These are phyloP conservation scores for Heteromurus nitidus DNA, from an alignment of 2,888 invertebrate species.

Conservation along the genomic window DNA sequence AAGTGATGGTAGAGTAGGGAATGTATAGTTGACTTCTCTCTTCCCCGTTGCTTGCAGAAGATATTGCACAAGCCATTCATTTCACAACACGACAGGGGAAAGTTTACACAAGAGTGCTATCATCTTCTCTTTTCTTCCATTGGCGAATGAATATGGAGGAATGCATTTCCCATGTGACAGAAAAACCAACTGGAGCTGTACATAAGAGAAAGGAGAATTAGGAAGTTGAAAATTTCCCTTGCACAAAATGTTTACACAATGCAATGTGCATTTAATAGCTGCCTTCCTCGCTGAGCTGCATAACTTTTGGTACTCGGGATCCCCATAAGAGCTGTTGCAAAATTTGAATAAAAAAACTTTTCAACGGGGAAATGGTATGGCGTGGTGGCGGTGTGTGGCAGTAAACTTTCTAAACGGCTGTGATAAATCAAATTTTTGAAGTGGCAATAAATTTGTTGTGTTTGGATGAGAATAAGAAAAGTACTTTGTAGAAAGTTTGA, in stretches of 20 bases:
- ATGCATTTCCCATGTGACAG: conserved; percentile 39
- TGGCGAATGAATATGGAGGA: background rate
- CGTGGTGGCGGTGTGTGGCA: background rate
- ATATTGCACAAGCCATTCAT: background rate
- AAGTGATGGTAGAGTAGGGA: too few relatives aligned
- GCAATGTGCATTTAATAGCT: conserved; percentile 3
- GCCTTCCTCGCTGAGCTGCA: background rate
- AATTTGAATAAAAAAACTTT: background rate
- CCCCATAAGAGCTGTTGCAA: background rate
- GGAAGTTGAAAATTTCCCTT: conserved; percentile 14
- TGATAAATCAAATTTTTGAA: conserved; percentile 1
- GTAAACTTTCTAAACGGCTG: background rate
- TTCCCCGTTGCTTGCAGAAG: background rate
- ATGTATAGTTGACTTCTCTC: background rate
- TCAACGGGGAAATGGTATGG: too few relatives aligned
- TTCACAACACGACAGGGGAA: background rate
- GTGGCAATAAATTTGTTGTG: background rate
- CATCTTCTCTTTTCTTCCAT: too few relatives aligned
- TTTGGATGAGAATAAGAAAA: background rate
- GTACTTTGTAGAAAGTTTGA: background rate
- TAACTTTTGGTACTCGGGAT: too few relatives aligned
- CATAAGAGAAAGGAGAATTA: conserved; percentile 31
- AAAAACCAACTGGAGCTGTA: too few relatives aligned
- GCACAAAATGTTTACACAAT: background rate
- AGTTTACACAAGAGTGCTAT: too few relatives aligned